Conservation (phyloP, 2,113 vertebrate species). For the Barnardius zonarius region DNA sequence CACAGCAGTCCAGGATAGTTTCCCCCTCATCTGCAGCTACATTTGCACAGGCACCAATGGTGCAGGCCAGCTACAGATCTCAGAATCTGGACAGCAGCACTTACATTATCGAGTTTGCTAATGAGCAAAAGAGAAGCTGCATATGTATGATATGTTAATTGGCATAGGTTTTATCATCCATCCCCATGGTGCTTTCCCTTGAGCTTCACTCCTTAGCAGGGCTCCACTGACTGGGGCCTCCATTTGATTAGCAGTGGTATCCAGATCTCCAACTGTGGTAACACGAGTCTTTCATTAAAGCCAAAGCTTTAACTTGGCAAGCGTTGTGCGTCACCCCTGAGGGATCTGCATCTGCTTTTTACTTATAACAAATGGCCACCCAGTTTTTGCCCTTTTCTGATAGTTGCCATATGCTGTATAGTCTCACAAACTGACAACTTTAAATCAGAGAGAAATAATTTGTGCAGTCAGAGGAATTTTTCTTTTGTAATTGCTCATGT, state of each 20-base stretch:
- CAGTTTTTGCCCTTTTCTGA: background rate
- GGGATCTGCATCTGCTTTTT: background rate
- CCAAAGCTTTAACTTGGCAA: background rate
- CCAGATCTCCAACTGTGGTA: rapidly evolving
- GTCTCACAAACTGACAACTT: background rate
- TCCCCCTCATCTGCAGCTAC: background rate
- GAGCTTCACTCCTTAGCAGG: background rate
- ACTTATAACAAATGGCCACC: background rate
- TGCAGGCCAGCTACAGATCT: background rate
- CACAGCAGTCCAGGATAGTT: background rate
- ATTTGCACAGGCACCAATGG: rapidly evolving
- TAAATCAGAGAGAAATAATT: background rate
- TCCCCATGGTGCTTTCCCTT: background rate
- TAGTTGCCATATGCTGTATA: background rate
- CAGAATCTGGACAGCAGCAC: background rate
- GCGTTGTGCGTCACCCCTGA: too few relatives aligned
- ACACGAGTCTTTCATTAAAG: background rate
- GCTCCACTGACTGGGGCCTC: rapidly evolving
- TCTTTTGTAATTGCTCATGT: background rate
- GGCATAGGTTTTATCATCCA: background rate
- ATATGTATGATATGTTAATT: background rate
- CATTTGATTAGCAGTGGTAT: too few relatives aligned
- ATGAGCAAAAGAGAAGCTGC: background rate
- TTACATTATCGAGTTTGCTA: background rate
- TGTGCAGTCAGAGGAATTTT: background rate